These are phyloP conservation scores for Thecocarcelia acutangulata DNA, from an alignment of 2,888 invertebrate genomes.

Conservation along the genomic window DNA sequence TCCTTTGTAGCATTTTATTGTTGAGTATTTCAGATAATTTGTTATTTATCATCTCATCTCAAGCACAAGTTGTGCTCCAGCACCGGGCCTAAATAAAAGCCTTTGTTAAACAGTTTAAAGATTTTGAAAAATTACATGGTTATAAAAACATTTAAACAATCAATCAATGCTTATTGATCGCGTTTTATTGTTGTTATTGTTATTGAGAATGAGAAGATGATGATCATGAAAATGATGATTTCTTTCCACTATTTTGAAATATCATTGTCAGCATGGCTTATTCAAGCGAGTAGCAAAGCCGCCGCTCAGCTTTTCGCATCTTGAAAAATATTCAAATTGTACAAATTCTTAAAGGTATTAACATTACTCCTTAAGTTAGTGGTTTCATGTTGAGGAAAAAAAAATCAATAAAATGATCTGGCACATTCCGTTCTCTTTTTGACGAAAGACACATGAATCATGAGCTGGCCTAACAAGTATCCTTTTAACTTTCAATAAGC, in stretches of 20 bases:
- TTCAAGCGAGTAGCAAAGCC: conserved; percentile 19
- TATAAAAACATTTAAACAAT: conserved; percentile 67
- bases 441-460: conserved; percentile 7
- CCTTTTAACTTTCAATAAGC: not conserved
- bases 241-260: conserved; percentile 63
- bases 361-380: conserved; percentile 58
- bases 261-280: conserved; percentile 66
- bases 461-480: not conserved
- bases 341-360: conserved; percentile 38
- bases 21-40: conserved; percentile 38
- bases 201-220: conserved; percentile 37
- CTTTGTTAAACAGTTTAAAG: conserved; percentile 42
- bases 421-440: conserved; percentile 77
- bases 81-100: conserved; percentile 25
- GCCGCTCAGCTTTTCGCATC: conserved; percentile 13
- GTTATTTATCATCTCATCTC: conserved; percentile 32
- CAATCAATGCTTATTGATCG: conserved; percentile 68
- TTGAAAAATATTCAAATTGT: conserved; percentile 32
- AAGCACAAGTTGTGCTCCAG: conserved; percentile 19
- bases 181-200: conserved; percentile 53
- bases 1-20: conserved; percentile 1
- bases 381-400: conserved; percentile 73
- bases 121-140: conserved; percentile 67
- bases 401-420: conserved; percentile 80
- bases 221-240: conserved; percentile 38